A percentile compares a stretch with the other conserved stretches of the same genome.
phyloP scores from a whole-genome alignment of 30 jellyfish, hydroid and myxozoan species.

The Hydractinia echinata region DNA sequence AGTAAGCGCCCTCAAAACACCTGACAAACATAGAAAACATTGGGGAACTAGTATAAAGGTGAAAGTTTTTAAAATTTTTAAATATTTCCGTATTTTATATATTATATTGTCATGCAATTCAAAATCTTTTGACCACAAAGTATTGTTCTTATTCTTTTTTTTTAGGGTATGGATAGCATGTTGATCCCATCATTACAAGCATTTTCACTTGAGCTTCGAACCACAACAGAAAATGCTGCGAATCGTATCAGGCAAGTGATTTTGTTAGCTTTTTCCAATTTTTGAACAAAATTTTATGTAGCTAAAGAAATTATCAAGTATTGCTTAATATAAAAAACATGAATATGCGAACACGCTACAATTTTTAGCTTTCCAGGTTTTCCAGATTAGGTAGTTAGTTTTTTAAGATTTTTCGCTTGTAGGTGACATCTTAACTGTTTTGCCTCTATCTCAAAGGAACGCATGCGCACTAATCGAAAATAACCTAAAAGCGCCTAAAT shows the following conservation, averaged over 20 bases:
- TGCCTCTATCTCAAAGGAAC: no score
- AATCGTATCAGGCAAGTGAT: slow-evolving; percentile 29
- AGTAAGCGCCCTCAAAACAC: not conserved
- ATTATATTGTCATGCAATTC: not conserved
- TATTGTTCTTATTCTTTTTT: not conserved
- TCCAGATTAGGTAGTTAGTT: no score
- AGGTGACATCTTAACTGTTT: not conserved
- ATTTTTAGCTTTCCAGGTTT: no score
- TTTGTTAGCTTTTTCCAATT: not conserved
- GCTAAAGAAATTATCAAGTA: not conserved
- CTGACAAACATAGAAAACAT: slow-evolving; percentile 34
- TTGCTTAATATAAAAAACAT: no score
- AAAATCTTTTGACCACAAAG: not conserved
- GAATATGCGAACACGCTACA: not conserved
- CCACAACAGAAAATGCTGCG: slow-evolving; percentile 45
- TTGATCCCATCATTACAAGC: slow-evolving; percentile 50
- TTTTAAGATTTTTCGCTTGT: not conserved
- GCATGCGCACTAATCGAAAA: no score
- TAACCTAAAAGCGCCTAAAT: no score
- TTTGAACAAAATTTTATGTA: no score
- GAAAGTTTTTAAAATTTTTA: not conserved
- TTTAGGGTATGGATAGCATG: slow-evolving; percentile 57
- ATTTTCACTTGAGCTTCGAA: slow-evolving; percentile 44
- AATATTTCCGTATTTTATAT: no score
- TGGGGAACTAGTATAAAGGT: slow-evolving; percentile 40